Evolutionary conservation across 2,888 invertebrate genomes (phyloP).

Genomic region (Cactoblastis cactorum): DNA sequence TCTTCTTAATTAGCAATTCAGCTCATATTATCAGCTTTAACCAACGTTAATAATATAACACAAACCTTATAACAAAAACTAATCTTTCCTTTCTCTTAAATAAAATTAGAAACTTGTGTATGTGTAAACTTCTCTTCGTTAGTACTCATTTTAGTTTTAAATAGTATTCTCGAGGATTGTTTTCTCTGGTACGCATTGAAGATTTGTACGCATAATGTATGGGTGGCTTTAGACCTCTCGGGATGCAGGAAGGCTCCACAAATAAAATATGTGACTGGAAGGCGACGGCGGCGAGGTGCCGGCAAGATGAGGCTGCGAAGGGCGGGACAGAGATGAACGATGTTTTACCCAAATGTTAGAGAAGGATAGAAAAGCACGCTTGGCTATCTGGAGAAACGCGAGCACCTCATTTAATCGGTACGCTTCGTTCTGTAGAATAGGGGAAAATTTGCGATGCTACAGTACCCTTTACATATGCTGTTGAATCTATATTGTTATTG

Average conservation of each 20-base stretch:
- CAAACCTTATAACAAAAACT: no score
- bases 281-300: conserved; percentile 76
- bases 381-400: conserved; percentile 78
- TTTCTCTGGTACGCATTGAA: conserved; percentile 16
- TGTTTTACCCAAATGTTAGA: conserved; percentile 32
- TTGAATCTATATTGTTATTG: conserved; percentile 15
- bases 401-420: conserved; percentile 79
- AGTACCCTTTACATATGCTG: conserved; percentile 31
- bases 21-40: no score
- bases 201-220: conserved; percentile 36
- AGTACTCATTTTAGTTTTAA: not conserved
- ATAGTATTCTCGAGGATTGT: not conserved
- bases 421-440: conserved; percentile 74
- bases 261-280: conserved; percentile 79
- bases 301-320: conserved; percentile 71
- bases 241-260: conserved; percentile 76
- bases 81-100: no score
- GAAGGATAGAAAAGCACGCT: conserved; percentile 43
- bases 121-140: not conserved
- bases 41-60: no score
- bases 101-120: no score
- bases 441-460: conserved; percentile 65
- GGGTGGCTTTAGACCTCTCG: conserved; percentile 63
- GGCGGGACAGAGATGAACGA: conserved; percentile 44
- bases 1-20: no score